Base-by-base conservation (phyloP, 2,888 invertebrate genomes). In the Clivina fossor region DNA sequence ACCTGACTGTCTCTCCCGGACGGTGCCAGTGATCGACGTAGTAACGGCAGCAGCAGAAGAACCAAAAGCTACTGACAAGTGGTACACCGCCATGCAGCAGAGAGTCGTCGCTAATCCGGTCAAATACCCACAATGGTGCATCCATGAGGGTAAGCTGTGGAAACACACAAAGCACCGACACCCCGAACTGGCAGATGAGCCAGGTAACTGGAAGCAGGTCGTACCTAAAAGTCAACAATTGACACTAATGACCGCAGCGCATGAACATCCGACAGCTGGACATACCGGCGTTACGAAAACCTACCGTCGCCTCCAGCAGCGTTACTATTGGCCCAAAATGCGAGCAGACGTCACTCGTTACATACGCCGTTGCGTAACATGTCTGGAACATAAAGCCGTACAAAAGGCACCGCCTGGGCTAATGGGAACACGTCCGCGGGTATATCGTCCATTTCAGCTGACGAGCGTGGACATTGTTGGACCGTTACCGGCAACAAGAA, bases 241-340 rank as follows among this genome's bases (percentile, higher is more conserved):
- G 7, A 13, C 2, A 3, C 8, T 41, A 4, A 18, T 41, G 2
- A 2, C 3, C 2, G 3, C 5, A 4, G 20, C n/a, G 4, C 41
- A 41, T 41, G 19, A 41, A 5, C 18, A 13, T n/a, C 41, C 41
- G 15, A 22, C 24, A 15, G 18, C 24, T 2, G 59, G 59, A n/a
- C 41, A 41, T 20, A 11, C 24, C 20, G 41, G 41, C n/a, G n/a
- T 41, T 3, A 18, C n/a, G 3, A 41, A 41, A 44, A 44, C 44
- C 4, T 28, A 8, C 9, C 3, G 5, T 5, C 22, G 15, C 7
- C 11, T 44, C 2, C 8, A 4, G 4, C 28, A 47, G 15, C 40
- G 46, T 26, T 59, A 44, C 26, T 57, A 46, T 41, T 61, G 61
- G 58, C 61, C 60, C 4, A 32, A 37, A 8, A 49, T 59, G 50